phyloP scores from a whole-genome alignment of 2,113 vertebrate species.

The Geococcyx californianus region DNA sequence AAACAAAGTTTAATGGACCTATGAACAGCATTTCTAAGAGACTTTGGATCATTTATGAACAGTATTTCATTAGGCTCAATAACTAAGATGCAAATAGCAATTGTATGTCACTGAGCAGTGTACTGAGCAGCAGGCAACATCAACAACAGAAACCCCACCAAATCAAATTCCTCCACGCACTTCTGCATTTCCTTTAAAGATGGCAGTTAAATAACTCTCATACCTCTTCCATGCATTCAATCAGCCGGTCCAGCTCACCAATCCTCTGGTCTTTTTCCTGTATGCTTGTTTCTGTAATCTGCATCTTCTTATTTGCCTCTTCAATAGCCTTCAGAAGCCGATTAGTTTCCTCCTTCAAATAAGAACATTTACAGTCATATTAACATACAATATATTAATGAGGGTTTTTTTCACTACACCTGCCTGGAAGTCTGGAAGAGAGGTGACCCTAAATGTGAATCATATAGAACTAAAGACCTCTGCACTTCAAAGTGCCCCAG shows the following conservation, averaged over 20 bases:
- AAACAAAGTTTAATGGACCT: not conserved
- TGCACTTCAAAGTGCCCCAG: not conserved
- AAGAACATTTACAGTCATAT: not conserved
- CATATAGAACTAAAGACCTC: not conserved
- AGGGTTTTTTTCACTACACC: not conserved
- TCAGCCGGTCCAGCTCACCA: conserved; percentile 87
- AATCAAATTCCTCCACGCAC: not conserved
- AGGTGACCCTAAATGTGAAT: not conserved
- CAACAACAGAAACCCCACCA: not conserved
- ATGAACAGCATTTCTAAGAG: not conserved
- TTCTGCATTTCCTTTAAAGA: not conserved
- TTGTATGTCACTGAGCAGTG: not conserved
- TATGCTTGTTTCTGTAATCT: conserved; percentile 83
- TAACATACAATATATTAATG: not conserved
- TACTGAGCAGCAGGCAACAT: not conserved
- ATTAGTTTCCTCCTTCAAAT: conserved; percentile 86
- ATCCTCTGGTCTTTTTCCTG: conserved; percentile 90
- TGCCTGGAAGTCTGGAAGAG: not conserved
- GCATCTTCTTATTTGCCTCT: conserved; percentile 87
- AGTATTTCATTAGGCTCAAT: not conserved
- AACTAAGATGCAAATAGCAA: not conserved
- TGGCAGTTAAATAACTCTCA: not conserved
- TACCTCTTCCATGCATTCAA: conserved; percentile 93
- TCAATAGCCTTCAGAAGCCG: conserved; percentile 89
- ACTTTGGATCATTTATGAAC: not conserved